phyloP scores from a whole-genome alignment of 2,113 vertebrate genomes.

The Syngnathus floridae region DNA sequence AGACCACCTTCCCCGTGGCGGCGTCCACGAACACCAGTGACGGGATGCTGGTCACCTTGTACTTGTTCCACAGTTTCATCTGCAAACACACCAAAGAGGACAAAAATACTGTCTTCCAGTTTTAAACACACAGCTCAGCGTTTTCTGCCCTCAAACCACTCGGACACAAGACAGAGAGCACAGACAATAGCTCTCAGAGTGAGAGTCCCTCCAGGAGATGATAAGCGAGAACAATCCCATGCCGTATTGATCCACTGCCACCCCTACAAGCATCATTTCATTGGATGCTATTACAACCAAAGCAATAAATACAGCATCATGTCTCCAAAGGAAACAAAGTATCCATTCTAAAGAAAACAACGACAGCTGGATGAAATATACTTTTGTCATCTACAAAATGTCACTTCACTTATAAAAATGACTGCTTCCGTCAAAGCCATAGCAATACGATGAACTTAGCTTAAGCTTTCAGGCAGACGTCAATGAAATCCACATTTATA shows the following conservation, averaged over 20 bases:
- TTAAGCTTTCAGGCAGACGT: not conserved
- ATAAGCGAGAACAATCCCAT: conserved; percentile 18
- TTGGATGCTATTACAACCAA: conserved; percentile 17
- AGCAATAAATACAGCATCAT: conserved; percentile 25
- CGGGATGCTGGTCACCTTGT: conserved; percentile 96
- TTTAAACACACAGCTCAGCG: not conserved
- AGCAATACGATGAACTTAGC: not conserved
- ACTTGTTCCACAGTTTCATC: conserved; percentile 99
- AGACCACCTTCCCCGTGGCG: conserved; percentile 84
- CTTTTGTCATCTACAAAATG: not conserved
- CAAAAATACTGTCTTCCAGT: no score
- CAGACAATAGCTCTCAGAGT: not conserved
- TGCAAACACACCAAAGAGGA: conserved; percentile 39
- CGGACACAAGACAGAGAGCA: not conserved
- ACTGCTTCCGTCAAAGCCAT: not conserved
- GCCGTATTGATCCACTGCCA: conserved; percentile 9
- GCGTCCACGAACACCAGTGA: conserved; percentile 96
- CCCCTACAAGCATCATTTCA: conserved; percentile 9
- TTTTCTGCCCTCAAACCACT: conserved; percentile 1
- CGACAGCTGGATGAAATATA: not conserved
- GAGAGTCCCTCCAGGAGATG: not conserved
- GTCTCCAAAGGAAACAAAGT: conserved; percentile 9
- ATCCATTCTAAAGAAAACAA: conserved; percentile 13
- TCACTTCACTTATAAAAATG: not conserved
- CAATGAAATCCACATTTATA: not conserved